Evolutionary conservation across 2,797 vertebrate genomes (phyloP).

Genomic region (Falco biarmicus): DNA sequence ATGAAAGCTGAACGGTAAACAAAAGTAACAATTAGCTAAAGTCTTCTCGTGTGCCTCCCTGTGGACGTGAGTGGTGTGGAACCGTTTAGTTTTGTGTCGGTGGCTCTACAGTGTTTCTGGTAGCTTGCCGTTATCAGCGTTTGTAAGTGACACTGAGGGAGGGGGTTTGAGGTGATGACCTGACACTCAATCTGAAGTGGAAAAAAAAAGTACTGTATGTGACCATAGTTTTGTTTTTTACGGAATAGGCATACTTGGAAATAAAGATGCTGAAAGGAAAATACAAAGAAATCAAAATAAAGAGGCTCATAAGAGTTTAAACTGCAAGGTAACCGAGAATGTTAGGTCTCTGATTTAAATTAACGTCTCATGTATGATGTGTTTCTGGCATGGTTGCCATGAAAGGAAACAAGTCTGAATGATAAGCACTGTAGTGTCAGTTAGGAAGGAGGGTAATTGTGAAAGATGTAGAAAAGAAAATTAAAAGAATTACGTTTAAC

Average conservation of each 20-base stretch:
- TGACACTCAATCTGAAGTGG: rapidly evolving
- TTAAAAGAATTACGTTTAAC: not conserved
- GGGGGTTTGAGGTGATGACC: not conserved
- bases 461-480: not conserved
- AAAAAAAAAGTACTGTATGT: not conserved
- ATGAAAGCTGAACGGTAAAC: not conserved
- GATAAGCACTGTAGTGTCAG: not conserved
- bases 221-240: not conserved
- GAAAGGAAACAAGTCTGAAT: not conserved
- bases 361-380: rapidly evolving
- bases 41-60: not conserved
- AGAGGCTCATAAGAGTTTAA: rapidly evolving
- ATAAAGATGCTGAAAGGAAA: not conserved
- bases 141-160: not conserved
- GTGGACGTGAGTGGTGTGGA: not conserved
- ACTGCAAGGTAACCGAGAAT: not conserved
- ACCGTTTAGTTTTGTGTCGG: rapidly evolving
- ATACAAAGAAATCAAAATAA: not conserved
- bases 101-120: not conserved
- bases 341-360: not conserved
- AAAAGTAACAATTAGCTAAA: rapidly evolving
- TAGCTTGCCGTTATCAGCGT: rapidly evolving
- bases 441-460: not conserved
- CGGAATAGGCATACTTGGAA: not conserved
- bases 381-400: not conserved